Conservation (phyloP, 2,113 vertebrate species). For the Atlantisia rogersi region DNA sequence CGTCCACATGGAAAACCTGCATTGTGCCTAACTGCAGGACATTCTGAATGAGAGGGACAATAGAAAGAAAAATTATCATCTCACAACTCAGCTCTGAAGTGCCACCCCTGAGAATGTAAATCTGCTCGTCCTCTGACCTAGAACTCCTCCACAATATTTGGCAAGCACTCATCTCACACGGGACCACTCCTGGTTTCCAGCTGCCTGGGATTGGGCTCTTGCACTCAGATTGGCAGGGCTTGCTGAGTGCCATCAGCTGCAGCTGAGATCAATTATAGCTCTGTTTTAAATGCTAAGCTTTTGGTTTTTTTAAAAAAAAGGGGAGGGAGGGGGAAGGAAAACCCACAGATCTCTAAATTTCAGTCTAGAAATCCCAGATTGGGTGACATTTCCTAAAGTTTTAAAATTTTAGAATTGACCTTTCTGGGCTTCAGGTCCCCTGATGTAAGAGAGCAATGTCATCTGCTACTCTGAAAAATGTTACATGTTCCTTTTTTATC, state of each 20-base stretch:
- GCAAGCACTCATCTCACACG: not conserved
- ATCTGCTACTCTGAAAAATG: not conserved
- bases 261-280: conserved; percentile 26
- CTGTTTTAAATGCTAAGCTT: not conserved
- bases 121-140: not conserved
- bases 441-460: not conserved
- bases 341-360: not conserved
- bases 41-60: not conserved
- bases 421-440: not conserved
- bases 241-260: conserved; percentile 27
- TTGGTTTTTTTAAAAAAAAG: not conserved
- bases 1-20: not conserved
- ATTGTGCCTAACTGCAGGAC: not conserved
- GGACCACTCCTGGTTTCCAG: not conserved
- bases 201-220: not conserved
- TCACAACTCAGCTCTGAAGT: not conserved
- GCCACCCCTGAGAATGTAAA: not conserved
- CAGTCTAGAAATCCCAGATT: not conserved
- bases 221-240: not conserved
- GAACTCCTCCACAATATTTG: not conserved
- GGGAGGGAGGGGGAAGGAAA: rapidly evolving
- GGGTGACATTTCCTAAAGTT: not conserved
- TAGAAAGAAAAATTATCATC: not conserved
- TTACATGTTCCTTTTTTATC: not conserved
- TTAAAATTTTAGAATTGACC: not conserved